Conservation (phyloP, 2,797 vertebrate species). For the Dermochelys coriacea region DNA sequence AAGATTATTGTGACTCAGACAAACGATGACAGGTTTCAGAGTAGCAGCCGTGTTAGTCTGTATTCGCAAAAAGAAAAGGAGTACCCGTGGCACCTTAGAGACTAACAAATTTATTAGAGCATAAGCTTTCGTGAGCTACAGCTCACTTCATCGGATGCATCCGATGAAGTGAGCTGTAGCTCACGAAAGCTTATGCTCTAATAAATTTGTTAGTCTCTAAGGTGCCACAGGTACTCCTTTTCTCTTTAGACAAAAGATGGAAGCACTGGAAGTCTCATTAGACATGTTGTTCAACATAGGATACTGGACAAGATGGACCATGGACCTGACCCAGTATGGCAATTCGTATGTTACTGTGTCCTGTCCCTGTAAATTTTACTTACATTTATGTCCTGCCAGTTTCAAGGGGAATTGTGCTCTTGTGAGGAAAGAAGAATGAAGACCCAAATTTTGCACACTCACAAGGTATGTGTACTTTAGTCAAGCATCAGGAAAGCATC, state of each 20-base stretch:
- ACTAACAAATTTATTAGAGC: too few species aligned
- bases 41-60: too few species aligned
- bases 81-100: too few species aligned
- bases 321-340: not conserved
- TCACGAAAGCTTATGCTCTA: too few species aligned
- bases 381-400: not conserved
- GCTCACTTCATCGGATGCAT: too few species aligned
- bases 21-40: too few species aligned
- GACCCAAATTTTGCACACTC: not conserved
- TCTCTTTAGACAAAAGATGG: not conserved
- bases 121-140: too few species aligned
- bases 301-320: not conserved
- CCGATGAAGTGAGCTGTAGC: too few species aligned
- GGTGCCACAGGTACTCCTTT: too few species aligned
- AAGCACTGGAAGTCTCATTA: not conserved
- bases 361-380: not conserved
- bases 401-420: not conserved
- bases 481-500: not conserved
- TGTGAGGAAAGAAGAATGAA: not conserved
- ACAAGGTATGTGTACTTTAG: not conserved
- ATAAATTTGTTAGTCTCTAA: too few species aligned
- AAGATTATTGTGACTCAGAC: not conserved
- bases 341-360: not conserved
- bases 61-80: too few species aligned
- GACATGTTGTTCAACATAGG: not conserved